Base-by-base conservation (phyloP, 2,888 invertebrate genomes). In the Xanthia togata region DNA sequence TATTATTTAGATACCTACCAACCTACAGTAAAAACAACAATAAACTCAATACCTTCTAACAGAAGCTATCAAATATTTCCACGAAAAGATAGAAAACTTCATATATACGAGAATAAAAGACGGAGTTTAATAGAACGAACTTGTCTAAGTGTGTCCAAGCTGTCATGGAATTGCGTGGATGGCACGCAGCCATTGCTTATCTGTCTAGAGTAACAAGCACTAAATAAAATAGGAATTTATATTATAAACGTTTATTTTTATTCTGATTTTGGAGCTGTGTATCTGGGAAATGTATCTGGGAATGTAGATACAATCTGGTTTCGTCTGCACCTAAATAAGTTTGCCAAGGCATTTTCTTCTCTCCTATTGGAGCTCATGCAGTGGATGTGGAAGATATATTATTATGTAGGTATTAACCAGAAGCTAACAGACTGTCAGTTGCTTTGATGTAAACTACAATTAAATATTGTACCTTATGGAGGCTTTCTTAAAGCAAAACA, bases 111-210 rank as follows among this genome's bases (percentile, higher is more conserved):
- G 70, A 78, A 73, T 70, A 81, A 70, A 81, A 77, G 50, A 75
- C 73, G 60, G 65, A 87, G 79, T 86, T 87, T 85, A 85, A 85
- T 81, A 85, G 86, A 81, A 87, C 76, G 53, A 80, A 87, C 67
- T 86, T 79, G 83, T 86, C 76, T 64, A 79, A 79, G 78, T 57
- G 67, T 81, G 81, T 83, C 77, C 79, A 41, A 81, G 70, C 77
- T 83, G 79, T 85, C 87, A 87, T 83, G 68, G 72, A 70, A 77
- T 65, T 78, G 83, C 79, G 83, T 87, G 73, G 70, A 87, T 85
- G 87, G 88, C 88, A 87, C 83, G 70, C 83, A 81, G 83, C 88
- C 81, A 87, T 81, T 72, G 73, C 81, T 87, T 87, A 87, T 87
- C 70, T 72, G 23, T 62, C 31, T n/a, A 20, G 69, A 79, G 69